Evolutionary conservation across 2,888 invertebrate genomes (phyloP).

Genomic region (Girardia tigrina): DNA sequence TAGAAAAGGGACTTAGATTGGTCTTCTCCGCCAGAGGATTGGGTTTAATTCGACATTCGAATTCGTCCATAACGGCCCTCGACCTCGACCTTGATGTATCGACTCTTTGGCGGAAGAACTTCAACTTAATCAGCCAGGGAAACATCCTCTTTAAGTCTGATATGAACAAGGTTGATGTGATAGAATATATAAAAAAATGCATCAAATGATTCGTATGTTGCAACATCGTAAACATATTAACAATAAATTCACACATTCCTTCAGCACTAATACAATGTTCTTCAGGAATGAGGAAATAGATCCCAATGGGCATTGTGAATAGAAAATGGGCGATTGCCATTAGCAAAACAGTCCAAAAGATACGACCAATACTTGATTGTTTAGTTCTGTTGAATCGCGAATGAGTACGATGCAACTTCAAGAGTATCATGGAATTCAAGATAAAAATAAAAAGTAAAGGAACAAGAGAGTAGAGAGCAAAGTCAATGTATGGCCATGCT

Average conservation of each 20-base stretch:
- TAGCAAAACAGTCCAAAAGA: conserved; percentile 32
- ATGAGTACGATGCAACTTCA: conserved; percentile 23
- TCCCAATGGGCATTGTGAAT: conserved; percentile 36
- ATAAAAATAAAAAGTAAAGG: conserved; percentile 32
- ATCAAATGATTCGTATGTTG: conserved; percentile 35
- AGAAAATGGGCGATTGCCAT: conserved; percentile 35
- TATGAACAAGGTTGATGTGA: conserved; percentile 35
- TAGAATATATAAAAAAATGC: conserved; percentile 36
- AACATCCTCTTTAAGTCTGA: conserved; percentile 28
- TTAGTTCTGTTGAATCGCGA: neutral
- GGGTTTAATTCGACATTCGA: neutral
- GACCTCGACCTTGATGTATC: neutral
- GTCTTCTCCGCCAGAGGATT: neutral
- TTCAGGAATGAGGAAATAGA: conserved; percentile 25
- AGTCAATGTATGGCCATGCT: conserved; percentile 33
- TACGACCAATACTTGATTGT: conserved; percentile 12
- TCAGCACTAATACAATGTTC: conserved; percentile 31
- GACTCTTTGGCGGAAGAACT: conserved; percentile 1
- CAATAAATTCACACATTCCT: conserved; percentile 31
- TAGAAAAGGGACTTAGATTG: neutral
- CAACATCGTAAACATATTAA: conserved; percentile 32
- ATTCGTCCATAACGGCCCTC: neutral
- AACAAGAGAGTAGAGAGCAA: conserved; percentile 35
- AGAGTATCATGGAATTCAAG: conserved; percentile 31
- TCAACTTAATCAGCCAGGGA: neutral